A percentile compares a stretch with the other conserved stretches of the same genome.
These are phyloP conservation scores for Heliconius erato DNA, from an alignment of 2,888 invertebrate species.

Conservation along the genomic window DNA sequence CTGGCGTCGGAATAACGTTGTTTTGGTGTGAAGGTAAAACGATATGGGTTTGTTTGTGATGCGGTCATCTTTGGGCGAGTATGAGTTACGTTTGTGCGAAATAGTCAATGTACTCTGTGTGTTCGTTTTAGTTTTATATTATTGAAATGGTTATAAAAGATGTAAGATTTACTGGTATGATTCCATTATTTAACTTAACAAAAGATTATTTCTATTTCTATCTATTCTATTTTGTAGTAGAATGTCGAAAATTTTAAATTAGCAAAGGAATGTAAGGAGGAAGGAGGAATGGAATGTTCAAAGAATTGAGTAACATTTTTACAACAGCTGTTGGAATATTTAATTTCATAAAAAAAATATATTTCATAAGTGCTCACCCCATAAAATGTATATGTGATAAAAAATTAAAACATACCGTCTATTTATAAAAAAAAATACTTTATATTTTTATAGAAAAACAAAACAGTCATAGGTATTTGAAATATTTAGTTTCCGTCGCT, in stretches of 20 bases:
- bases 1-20: slow-evolving; percentile 41
- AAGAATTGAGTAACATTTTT: background rate
- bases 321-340: background rate
- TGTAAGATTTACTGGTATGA: no score
- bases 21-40: slow-evolving; percentile 70
- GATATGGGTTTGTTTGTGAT: slow-evolving; percentile 63
- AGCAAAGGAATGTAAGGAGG: background rate
- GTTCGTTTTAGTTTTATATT: no score
- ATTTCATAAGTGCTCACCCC: background rate
- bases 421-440: background rate
- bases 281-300: background rate
- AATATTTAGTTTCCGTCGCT: slow-evolving; percentile 4
- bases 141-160: no score
- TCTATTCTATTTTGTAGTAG: no score
- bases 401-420: background rate
- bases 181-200: no score
- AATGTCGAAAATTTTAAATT: no score
- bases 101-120: no score
- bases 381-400: background rate
- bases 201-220: no score
- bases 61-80: slow-evolving; percentile 69
- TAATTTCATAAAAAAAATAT: background rate
- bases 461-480: slow-evolving; percentile 6
- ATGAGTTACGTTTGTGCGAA: background rate
- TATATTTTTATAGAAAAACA: background rate